These are phyloP conservation scores for Ectemnius cavifrons DNA, from an alignment of 2,888 invertebrate genomes.

Conservation along the genomic window DNA sequence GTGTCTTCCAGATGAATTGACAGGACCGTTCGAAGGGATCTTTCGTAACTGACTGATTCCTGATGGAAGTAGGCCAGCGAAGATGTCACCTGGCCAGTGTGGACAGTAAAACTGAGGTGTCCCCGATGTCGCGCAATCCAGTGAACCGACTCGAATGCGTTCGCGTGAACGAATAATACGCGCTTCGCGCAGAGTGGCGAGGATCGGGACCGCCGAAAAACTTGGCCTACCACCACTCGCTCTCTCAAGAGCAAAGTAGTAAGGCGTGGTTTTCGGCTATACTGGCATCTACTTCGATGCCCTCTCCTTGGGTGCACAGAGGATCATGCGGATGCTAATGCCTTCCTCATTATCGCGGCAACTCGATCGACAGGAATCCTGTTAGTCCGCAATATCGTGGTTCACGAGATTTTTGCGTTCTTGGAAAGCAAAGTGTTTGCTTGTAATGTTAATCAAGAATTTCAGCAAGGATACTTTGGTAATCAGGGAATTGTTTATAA, in stretches of 20 bases:
- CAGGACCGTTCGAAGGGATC: background rate
- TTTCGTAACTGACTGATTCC: background rate
- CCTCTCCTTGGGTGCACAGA: too few relatives aligned
- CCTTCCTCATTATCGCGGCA: background rate
- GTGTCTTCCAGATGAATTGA: background rate
- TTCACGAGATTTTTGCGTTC: background rate
- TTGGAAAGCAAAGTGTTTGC: background rate
- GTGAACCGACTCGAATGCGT: conserved; percentile 57
- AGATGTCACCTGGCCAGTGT: conserved; percentile 22
- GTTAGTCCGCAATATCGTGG: too few relatives aligned
- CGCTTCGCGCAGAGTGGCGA: conserved; percentile 26
- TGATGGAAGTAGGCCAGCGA: background rate
- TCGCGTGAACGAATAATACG: conserved; percentile 59
- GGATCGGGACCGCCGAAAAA: conserved; percentile 49
- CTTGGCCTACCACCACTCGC: conserved; percentile 45
- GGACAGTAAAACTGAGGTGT: conserved; percentile 17
- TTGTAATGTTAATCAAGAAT: too few relatives aligned
- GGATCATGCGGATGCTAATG: background rate
- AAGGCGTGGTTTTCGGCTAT: conserved; percentile 48
- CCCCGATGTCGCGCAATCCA: conserved; percentile 37
- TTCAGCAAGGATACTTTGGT: too few relatives aligned
- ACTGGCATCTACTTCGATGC: background rate
- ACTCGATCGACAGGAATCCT: conserved; percentile 1
- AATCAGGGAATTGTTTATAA: too few relatives aligned
- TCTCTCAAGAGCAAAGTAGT: conserved; percentile 31